Evolutionary conservation across 2,888 invertebrate genomes (phyloP).

Genomic region (Ectemnius lituratus): DNA sequence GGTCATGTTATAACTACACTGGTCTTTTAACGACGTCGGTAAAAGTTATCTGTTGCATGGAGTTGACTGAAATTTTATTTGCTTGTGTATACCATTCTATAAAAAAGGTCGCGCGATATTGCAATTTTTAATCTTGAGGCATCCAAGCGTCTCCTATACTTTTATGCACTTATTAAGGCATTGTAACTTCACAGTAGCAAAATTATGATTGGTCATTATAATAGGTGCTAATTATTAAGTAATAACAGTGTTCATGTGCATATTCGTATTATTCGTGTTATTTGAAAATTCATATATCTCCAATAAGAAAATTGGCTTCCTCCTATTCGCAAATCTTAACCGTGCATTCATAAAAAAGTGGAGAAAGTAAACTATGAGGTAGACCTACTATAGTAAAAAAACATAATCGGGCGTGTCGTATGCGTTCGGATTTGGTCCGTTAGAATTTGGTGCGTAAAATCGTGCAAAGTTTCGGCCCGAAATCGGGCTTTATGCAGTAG

Average conservation of each 20-base stretch:
- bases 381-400: constrained; percentile 53
- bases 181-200: constrained; percentile 5
- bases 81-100: constrained; percentile 21
- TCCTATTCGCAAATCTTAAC: constrained; percentile 21
- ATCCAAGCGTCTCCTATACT: constrained; percentile 19
- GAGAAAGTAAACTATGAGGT: constrained; percentile 56
- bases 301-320: constrained; percentile 22
- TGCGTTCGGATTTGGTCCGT: constrained; percentile 61
- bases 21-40: too few species aligned
- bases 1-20: too few species aligned
- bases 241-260: neutral
- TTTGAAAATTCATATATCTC: constrained; percentile 14
- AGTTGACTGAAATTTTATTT: too few species aligned
- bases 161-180: neutral
- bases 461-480: constrained; percentile 62
- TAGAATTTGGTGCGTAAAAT: constrained; percentile 39
- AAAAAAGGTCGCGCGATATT: constrained; percentile 31
- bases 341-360: constrained; percentile 41
- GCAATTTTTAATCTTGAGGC: constrained; percentile 18
- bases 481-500: constrained; percentile 49
- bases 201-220: constrained; percentile 17
- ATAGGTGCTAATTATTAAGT: constrained; percentile 18
- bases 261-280: too few species aligned
- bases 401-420: constrained; percentile 42
- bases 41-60: too few species aligned